Evolutionary conservation across 2,797 vertebrate genomes (phyloP), one percentile per base, ranked within the genome.

Genomic region (Sphaeramia orbicularis): DNA sequence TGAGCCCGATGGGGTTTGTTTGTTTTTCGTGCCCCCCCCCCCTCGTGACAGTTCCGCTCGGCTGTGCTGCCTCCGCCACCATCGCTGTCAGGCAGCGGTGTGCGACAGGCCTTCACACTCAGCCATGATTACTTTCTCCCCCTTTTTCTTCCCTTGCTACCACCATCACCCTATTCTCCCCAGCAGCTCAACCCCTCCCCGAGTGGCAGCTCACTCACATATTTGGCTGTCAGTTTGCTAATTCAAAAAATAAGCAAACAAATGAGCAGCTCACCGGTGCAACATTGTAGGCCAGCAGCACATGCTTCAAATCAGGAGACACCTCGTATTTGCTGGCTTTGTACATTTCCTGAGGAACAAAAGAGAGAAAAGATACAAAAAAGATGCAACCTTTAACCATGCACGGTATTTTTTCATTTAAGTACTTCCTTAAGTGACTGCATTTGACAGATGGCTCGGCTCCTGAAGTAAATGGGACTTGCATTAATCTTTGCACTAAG

Each of bases 271-370:
- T 96, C 91, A 99, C 98, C 44, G 94, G 95, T 50, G 95, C 95
- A 63, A 97, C 95, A 21, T 96, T 93, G 81, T 98, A 99, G 61
- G 97, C 95, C 67, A 99, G 95, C 16, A 99, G 93, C 5, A 96
- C 96, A 1, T 97, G 96, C 78, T 96, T 96, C 93, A 94, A 90
- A 80, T 99, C 98, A 2, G 97, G 97, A 50, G 98, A 99, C 42
- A 99, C 95, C 79, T 98, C 95, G 0, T 97, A 99, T 83, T 94
- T 95, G 94, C 95, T 92, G 76, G 96, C 97, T 92, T 96, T 95
- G 84, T 99, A 94, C 74, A 96, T 97, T 71, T 96, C 96, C 98
- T 99, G 65, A n/a, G 50, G 68, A 47, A 37, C 1, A 58, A 49
- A 76, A 13, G 36, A 15, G 19, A 30, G 53, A 41, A 10, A 61